Base-by-base conservation (phyloP, 1,140 invertebrate genomes). In the Acromyrmex echinatior region DNA sequence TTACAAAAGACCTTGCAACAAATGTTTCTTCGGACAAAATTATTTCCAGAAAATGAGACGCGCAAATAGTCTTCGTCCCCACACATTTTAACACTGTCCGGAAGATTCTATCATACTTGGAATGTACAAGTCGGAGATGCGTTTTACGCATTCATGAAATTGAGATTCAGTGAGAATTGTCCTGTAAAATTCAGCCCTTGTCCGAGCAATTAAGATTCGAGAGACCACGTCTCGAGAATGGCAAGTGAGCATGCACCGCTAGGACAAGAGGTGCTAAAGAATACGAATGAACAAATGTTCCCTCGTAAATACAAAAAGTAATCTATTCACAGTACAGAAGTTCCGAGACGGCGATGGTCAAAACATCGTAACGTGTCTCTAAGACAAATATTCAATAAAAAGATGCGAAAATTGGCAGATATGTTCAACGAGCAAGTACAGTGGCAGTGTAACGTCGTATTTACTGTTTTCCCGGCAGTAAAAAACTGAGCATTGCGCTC, bases 391-490 rank as follows among this genome's bases (percentile, higher is more conserved):
- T 68, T 1, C n/a, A 45, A 49, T 21, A 68, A 68, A 49, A 58
- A 31, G 62, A 35, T 28, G 18, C n/a, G 45, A 56, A 81, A 14
- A 81, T 5, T 25, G 49, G 14, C 51, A 10, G 79, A 81, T 71
- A 81, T 81, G 51, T 71, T 71, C 65, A 12, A 79, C 21, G 14
- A 79, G 28, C 39, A 65, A 63, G 49, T 73, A 68, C 18, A 80
- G 45, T 65, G 86, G 78, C 78, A 87, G 78, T 82, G 28, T 81
- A 31, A 56, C 35, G 4, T 71, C n/a, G 21, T 25, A 10, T 21
- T 45, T 39, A 39, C 73, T 70, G 16, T 77, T 39, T 58, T 28
- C 6, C n/a, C 66, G 6, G 21, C 53, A 65, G 45, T 63, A 71
- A n/a, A 71, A n/a, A 82, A 60, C 9, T 45, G 25, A 70, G 65